Percentiles rank a stretch among this genome's conserved stretches.
phyloP scores from a whole-genome alignment of 2,888 invertebrate genomes.

The Chesias legatella region DNA sequence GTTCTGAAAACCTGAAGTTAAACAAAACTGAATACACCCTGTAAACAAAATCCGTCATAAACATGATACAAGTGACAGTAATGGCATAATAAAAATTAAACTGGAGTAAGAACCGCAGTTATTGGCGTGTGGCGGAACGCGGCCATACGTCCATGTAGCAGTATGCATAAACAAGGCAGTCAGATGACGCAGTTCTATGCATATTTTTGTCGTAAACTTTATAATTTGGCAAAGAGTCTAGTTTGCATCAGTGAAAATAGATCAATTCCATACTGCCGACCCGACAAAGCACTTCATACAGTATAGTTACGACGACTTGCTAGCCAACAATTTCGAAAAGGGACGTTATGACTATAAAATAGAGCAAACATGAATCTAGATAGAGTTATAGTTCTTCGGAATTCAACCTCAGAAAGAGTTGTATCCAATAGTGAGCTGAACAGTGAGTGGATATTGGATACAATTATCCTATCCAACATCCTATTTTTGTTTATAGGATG shows the following conservation, averaged over 20 bases:
- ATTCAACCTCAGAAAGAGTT: too few species aligned
- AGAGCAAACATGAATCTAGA: too few species aligned
- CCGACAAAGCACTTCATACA: constrained; percentile 44
- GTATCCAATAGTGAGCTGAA: too few species aligned
- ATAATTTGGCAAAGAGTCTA: constrained; percentile 70
- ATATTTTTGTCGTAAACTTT: constrained; percentile 71
- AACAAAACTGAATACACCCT: constrained; percentile 1
- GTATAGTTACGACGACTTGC: too few species aligned
- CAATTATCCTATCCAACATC: too few species aligned
- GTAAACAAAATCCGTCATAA: not conserved
- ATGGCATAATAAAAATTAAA: constrained; percentile 20
- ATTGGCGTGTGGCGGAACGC: constrained; percentile 8
- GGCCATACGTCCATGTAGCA: constrained; percentile 30
- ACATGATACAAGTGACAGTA: constrained; percentile 8
- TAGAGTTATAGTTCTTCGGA: too few species aligned
- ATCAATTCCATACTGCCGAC: constrained; percentile 63
- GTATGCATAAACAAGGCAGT: constrained; percentile 40
- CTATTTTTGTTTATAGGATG: too few species aligned
- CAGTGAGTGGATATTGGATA: too few species aligned
- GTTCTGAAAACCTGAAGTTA: constrained; percentile 1
- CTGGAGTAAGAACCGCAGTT: constrained; percentile 20
- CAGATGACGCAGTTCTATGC: constrained; percentile 53
- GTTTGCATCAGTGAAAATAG: constrained; percentile 64
- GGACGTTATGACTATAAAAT: too few species aligned
- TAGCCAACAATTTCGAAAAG: too few species aligned